A percentile compares a stretch with the other conserved stretches of the same genome.
phyloP scores from a whole-genome alignment of 2,113 vertebrate genomes.

The Larimichthys crocea region DNA sequence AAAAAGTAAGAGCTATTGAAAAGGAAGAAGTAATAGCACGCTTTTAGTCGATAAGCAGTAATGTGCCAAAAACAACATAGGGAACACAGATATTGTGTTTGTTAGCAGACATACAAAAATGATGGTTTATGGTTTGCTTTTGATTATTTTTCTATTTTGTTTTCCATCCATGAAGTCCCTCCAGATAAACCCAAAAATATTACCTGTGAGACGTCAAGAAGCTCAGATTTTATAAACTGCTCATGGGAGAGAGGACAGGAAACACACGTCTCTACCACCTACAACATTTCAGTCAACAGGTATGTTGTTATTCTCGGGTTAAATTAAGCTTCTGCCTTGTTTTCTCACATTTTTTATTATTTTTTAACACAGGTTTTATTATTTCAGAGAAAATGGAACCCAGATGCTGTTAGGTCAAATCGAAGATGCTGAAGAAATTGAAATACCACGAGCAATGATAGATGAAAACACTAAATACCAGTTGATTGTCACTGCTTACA shows the following conservation, averaged over 20 bases:
- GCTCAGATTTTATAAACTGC: conserved; percentile 66
- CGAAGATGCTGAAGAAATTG: conserved; percentile 1
- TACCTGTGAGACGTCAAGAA: conserved; percentile 64
- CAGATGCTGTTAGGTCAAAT: background rate
- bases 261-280: conserved; percentile 66
- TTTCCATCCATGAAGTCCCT: conserved; percentile 54
- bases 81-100: background rate
- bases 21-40: background rate
- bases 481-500: conserved; percentile 69
- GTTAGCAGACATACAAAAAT: background rate
- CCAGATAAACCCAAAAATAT: conserved; percentile 76
- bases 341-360: background rate
- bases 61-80: too few species aligned
- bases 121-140: background rate
- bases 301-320: background rate
- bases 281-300: conserved; percentile 72
- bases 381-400: conserved; percentile 62
- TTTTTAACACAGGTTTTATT: background rate
- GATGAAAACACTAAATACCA: conserved; percentile 51
- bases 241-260: conserved; percentile 65
- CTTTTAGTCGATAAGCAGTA: background rate
- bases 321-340: background rate
- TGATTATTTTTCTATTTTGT: background rate
- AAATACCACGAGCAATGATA: conserved; percentile 46
- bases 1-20: background rate